Evolutionary conservation across 2,888 invertebrate species (phyloP).

Genomic region (Hemistola chrysoprasaria): DNA sequence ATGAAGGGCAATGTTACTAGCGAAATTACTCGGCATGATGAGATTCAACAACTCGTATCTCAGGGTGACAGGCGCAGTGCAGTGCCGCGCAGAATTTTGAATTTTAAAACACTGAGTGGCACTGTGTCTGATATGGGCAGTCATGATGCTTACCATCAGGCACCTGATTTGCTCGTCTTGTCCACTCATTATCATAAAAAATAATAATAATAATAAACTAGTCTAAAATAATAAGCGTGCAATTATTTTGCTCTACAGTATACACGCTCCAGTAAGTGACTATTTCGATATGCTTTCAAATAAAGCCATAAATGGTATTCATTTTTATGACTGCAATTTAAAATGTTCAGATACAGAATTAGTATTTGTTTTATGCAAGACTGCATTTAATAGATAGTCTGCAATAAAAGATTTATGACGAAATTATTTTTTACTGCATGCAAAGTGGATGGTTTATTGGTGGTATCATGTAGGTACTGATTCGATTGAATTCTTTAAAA

Average conservation of each 20-base stretch:
- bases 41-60: too few species aligned
- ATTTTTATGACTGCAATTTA: conserved; percentile 78
- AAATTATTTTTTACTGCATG: conserved; percentile 28
- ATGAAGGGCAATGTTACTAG: too few species aligned
- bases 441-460: conserved; percentile 24
- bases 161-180: too few species aligned
- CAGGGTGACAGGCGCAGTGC: too few species aligned
- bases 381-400: conserved; percentile 52
- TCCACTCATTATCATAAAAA: too few species aligned
- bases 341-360: conserved; percentile 58
- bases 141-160: too few species aligned
- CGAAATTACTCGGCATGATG: too few species aligned
- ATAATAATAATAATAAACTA: too few species aligned
- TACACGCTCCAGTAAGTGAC: conserved; percentile 58
- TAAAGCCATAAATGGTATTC: conserved; percentile 76
- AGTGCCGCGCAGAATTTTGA: too few species aligned
- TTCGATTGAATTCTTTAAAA: not conserved
- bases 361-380: conserved; percentile 77
- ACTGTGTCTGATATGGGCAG: too few species aligned
- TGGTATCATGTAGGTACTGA: conserved; percentile 14
- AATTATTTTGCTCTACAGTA: conserved; percentile 53
- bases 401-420: conserved; percentile 35
- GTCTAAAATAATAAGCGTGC: conserved; percentile 7
- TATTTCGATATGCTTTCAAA: conserved; percentile 76
- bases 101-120: too few species aligned